A percentile compares a stretch with the other conserved stretches of the same genome.
Evolutionary conservation across 2,113 vertebrate species (phyloP).

Genomic region (Falco punctatus): DNA sequence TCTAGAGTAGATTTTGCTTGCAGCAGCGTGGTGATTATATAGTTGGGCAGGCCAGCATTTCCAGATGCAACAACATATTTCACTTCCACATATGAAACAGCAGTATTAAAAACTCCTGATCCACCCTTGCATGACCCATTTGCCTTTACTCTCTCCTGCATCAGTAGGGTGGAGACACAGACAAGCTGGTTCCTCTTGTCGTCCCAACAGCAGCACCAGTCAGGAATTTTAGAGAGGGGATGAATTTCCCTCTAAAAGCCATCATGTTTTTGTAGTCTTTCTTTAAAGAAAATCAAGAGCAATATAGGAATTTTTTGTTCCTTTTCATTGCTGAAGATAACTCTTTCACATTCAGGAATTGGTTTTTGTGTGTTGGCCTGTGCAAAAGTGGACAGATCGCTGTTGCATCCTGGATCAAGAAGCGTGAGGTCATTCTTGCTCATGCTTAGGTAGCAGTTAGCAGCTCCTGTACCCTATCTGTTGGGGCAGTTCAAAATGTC

Average conservation of each 20-base stretch:
- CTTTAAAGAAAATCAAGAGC: not conserved
- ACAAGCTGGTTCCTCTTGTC: constrained; percentile 3
- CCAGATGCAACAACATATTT: constrained; percentile 57
- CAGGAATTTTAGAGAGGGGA: not conserved
- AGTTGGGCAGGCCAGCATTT: constrained; percentile 55
- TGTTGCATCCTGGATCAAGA: not conserved
- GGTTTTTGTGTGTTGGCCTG: not conserved
- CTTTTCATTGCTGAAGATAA: not conserved
- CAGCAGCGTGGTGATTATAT: constrained; percentile 25
- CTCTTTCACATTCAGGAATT: not conserved
- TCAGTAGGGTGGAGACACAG: constrained; percentile 1
- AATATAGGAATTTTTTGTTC: not conserved
- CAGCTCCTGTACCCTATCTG: not conserved
- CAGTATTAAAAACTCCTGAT: constrained; percentile 27
- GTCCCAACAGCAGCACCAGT: not conserved
- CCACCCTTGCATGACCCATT: constrained; percentile 55
- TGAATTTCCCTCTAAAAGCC: not conserved
- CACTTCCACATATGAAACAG: constrained; percentile 49
- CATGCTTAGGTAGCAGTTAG: not conserved
- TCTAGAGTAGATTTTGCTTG: constrained; percentile 28
- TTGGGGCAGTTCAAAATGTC: not conserved
- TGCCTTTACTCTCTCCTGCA: constrained; percentile 45
- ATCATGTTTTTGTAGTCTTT: not conserved
- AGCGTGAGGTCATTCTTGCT: not conserved
- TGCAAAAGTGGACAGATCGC: not conserved